These are phyloP conservation scores for Hippocampus barbouri DNA, from an alignment of 2,113 vertebrate species.

Conservation along the genomic window DNA sequence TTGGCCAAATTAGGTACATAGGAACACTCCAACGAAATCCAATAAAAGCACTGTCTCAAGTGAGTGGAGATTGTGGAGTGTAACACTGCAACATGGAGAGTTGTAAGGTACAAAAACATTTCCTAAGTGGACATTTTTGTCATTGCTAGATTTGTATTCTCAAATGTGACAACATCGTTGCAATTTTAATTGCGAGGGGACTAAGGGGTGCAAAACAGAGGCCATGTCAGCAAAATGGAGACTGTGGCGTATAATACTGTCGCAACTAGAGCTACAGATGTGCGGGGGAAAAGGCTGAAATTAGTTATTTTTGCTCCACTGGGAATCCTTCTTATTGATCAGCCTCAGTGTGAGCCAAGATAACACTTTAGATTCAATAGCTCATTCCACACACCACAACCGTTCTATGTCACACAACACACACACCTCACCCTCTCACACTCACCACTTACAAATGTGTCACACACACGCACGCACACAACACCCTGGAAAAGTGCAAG, in stretches of 20 bases:
- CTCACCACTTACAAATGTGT: not conserved
- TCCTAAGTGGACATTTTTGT: not conserved
- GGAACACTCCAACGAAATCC: not conserved
- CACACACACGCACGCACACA: constrained; percentile 23
- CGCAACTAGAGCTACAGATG: too few relatives aligned
- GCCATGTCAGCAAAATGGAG: not conserved
- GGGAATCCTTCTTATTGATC: constrained; percentile 60
- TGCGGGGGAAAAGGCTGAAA: constrained; percentile 16
- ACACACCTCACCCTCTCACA: constrained; percentile 25
- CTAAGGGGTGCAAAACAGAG: not conserved
- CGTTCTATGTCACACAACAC: constrained; percentile 12
- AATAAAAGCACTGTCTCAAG: not conserved
- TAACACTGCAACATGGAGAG: not conserved
- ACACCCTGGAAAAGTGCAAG: constrained; percentile 48
- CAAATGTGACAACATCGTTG: not conserved
- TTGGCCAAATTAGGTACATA: not conserved
- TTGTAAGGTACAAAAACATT: not conserved
- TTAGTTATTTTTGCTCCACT: constrained; percentile 21
- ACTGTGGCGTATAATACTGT: not conserved
- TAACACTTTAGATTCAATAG: constrained; percentile 52
- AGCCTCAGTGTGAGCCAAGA: constrained; percentile 43
- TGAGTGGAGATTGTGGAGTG: not conserved
- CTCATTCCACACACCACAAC: constrained; percentile 25
- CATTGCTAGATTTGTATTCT: not conserved
- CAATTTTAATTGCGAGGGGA: not conserved